Base-by-base conservation (phyloP, 2,113 vertebrate species). In the Sinocyclocheilus anshuiensis region DNA sequence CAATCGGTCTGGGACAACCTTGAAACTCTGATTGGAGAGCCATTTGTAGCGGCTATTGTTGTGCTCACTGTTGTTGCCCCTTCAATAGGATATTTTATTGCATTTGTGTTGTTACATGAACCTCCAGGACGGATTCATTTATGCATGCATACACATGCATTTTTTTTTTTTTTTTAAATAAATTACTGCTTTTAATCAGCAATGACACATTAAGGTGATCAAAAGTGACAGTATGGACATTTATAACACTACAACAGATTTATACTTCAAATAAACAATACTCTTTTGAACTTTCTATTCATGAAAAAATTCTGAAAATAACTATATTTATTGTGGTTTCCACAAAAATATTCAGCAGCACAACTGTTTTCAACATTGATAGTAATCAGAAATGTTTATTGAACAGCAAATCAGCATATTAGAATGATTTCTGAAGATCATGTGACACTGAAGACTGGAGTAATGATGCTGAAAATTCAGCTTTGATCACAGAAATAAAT, bases 1-100 rank as follows among this genome's bases (percentile, higher is more conserved):
- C 69, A 86, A 69, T 61, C 18, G 59, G 71, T 78, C 77, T 24
- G 77, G 77, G 53, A 50, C 80, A 87, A 83, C 72, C 74, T 22
- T 20, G 81, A 45, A 81, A 75, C 61, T 53, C 42, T 45, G 45
- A 81, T 24, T 80, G 78, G 20, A 59, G 11, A 39, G 29, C 33
- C 78, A 36, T 78, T 78, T 78, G 77, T 80, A 61, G 20, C 39
- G 2, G 7, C 81, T 76, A 77, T 83, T 77, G 71, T 86, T 80
- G 50, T 16, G 77, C 3, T 72, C 36, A 5, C 15, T 39, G 36
- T 11, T 81, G 36, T 20, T 50, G 39, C 1, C 33, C 12, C 6
- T 20, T 65, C 39, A 48, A 33, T 29, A 18, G 16, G n/a, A 18
- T 48, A 12, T 65, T 29, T 65, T 29, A 45, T 67, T 45, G 24